Evolutionary conservation across 2,888 invertebrate genomes (phyloP).

Genomic region (Dromius quadrimaculatus): DNA sequence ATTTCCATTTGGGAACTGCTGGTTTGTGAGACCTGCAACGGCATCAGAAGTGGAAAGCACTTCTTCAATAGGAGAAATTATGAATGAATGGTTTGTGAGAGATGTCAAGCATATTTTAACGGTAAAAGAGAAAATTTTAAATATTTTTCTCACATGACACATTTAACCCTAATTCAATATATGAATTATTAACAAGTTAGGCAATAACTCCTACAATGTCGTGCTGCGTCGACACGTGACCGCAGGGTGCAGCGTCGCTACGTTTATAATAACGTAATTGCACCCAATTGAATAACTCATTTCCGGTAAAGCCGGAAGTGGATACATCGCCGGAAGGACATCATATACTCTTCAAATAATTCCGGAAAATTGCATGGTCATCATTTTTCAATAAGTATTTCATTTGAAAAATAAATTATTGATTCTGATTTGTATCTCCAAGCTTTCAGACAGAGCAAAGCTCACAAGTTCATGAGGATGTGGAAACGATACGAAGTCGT

Average conservation of each 20-base stretch:
- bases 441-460: no score
- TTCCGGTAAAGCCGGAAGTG: constrained; percentile 40
- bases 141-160: no score
- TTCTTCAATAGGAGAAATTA: constrained; percentile 18
- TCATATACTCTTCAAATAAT: constrained; percentile 49
- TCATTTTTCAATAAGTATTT: no score
- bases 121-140: no score
- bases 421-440: no score
- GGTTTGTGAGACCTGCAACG: constrained; percentile 1
- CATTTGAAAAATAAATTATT: no score
- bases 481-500: constrained; percentile 22
- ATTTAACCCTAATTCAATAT: no score
- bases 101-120: no score
- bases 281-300: constrained; percentile 45
- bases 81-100: constrained; percentile 33
- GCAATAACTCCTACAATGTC: no score
- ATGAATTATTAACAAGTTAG: no score
- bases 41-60: constrained; percentile 8
- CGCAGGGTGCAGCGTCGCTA: constrained; percentile 29
- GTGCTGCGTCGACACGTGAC: constrained; percentile 27
- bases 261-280: constrained; percentile 38
- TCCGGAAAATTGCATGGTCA: constrained; percentile 41
- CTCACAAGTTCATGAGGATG: no score
- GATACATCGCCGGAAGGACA: constrained; percentile 17
- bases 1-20: no score